phyloP scores from a whole-genome alignment of 2,888 invertebrate species.

The Spicauda simplicius region DNA sequence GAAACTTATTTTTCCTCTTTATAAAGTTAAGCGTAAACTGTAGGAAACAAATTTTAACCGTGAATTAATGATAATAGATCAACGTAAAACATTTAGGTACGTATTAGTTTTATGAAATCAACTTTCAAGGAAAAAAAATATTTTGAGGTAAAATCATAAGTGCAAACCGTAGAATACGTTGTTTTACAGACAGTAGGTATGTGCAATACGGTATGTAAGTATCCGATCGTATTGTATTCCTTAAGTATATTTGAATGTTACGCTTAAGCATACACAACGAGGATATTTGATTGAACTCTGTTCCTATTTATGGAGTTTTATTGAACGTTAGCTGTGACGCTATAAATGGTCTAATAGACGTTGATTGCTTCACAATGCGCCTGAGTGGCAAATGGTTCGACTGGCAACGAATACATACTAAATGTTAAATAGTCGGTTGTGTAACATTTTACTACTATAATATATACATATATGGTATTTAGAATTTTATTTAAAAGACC shows the following conservation, averaged over 20 bases:
- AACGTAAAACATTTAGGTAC: too few species aligned
- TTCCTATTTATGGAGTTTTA: conserved; percentile 50
- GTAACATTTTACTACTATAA: background rate
- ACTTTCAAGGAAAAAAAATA: too few species aligned
- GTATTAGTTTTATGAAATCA: too few species aligned
- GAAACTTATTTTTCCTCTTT: too few species aligned
- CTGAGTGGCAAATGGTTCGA: conserved; percentile 51
- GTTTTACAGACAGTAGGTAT: too few species aligned
- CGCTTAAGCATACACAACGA: conserved; percentile 36
- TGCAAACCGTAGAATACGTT: background rate
- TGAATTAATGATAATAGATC: too few species aligned
- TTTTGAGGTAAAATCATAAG: too few species aligned
- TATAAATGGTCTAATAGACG: conserved; percentile 77
- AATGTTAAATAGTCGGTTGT: background rate
- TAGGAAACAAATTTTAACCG: too few species aligned
- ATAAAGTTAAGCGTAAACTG: too few species aligned
- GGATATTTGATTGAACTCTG: conserved; percentile 42
- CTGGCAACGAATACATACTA: conserved; percentile 35
- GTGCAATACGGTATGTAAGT: background rate
- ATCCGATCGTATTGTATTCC: background rate
- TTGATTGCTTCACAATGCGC: conserved; percentile 79
- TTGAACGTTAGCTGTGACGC: conserved; percentile 63
- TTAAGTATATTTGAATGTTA: background rate
- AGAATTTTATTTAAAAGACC: background rate
- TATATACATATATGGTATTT: background rate